Conservation (phyloP, 2,888 invertebrate genomes). For the Microctonus hyperodae region DNA sequence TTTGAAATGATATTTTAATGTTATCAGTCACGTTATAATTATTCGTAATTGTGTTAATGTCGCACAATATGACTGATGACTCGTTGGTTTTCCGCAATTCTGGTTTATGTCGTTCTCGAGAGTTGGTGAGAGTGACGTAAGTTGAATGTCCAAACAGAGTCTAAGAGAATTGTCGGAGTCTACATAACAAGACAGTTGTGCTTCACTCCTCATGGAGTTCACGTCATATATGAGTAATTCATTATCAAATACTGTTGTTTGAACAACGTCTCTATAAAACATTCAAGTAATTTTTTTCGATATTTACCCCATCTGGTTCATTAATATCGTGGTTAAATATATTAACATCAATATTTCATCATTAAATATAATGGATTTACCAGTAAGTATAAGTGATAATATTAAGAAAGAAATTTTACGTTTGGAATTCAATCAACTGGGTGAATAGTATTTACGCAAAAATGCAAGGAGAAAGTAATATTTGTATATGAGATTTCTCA, state of each 20-base stretch:
- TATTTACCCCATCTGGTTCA: not conserved
- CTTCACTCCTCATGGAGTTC: not conserved
- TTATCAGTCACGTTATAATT: not conserved
- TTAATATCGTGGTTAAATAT: not conserved
- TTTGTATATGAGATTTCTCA: not conserved
- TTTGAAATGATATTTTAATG: too few relatives aligned
- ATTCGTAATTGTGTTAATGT: not conserved
- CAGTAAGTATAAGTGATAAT: slow-evolving; percentile 28
- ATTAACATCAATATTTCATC: not conserved
- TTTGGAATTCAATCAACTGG: not conserved
- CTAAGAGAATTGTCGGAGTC: slow-evolving; percentile 1
- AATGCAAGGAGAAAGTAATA: slow-evolving; percentile 3
- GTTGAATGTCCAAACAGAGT: not conserved
- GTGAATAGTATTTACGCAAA: not conserved
- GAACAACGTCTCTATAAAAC: not conserved
- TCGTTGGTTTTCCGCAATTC: slow-evolving; percentile 20
- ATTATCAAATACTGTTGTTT: not conserved
- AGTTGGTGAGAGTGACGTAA: not conserved
- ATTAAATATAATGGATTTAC: slow-evolving; percentile 22
- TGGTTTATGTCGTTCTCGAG: not conserved
- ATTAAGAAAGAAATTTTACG: not conserved
- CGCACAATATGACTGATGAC: slow-evolving; percentile 26
- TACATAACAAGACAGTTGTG: slow-evolving; percentile 12
- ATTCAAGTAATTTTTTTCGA: not conserved
- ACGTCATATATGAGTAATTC: not conserved